Evolutionary conservation across 1,140 invertebrate species (phyloP).

Genomic region (Notospermus geniculatus): DNA sequence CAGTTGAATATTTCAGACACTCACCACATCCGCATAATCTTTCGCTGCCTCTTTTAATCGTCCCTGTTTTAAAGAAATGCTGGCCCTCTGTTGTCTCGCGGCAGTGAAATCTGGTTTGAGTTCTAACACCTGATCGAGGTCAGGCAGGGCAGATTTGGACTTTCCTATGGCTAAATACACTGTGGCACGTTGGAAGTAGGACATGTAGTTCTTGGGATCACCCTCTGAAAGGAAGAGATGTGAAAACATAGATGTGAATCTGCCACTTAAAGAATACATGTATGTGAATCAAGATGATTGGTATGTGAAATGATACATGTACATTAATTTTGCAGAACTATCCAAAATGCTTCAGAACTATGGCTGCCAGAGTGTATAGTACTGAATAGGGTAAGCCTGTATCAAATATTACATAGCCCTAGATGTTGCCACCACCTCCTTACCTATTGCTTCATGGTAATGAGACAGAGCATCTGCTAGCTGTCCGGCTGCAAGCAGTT

Average conservation of each 20-base stretch:
- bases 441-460: conserved; percentile 97
- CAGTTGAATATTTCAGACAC: no score
- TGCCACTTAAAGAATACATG: no score
- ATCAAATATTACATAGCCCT: no score
- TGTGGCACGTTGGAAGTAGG: conserved; percentile 79
- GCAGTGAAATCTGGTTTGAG: conserved; percentile 92
- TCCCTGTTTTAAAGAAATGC: conserved; percentile 86
- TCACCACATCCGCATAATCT: conserved; percentile 83
- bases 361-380: no score
- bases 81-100: conserved; percentile 73
- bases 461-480: conserved; percentile 94
- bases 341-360: not conserved
- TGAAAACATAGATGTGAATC: no score
- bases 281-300: conserved; percentile 1
- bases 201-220: conserved; percentile 93
- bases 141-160: conserved; percentile 89
- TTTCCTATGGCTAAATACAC: conserved; percentile 95
- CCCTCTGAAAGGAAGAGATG: conserved; percentile 74
- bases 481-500: conserved; percentile 86
- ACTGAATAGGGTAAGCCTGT: no score
- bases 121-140: conserved; percentile 88
- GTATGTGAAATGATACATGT: not conserved
- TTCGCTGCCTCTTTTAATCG: conserved; percentile 75
- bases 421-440: no score
- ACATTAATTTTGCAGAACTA: not conserved